Conservation (phyloP, 1,140 invertebrate species). For the Neuroterus valhalla region DNA sequence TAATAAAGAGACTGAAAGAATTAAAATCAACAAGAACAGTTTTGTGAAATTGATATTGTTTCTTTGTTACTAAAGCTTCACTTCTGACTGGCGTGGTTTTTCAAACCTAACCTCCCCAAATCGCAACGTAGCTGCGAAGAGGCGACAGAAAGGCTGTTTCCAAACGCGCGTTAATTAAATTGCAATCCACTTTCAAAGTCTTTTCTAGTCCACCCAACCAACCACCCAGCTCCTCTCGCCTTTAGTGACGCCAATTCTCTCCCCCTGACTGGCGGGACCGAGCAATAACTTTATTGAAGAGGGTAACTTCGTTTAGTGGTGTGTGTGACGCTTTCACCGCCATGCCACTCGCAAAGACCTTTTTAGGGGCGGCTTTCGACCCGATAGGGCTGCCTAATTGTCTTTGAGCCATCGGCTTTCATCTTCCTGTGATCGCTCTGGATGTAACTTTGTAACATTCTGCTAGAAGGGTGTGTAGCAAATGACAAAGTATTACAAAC, state of each 20-base stretch:
- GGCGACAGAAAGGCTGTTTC: not conserved
- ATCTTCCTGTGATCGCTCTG: not conserved
- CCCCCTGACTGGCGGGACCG: not conserved
- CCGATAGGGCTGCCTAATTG: constrained; percentile 23
- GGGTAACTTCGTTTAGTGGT: constrained; percentile 24
- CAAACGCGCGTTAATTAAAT: constrained; percentile 32
- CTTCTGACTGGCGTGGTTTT: no score
- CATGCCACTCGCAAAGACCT: constrained; percentile 10
- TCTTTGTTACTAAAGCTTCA: no score
- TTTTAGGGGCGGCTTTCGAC: constrained; percentile 19
- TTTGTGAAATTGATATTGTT: no score
- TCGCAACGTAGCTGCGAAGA: no score
- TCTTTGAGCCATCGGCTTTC: constrained; percentile 28
- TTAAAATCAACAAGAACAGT: no score
- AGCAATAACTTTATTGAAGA: constrained; percentile 35
- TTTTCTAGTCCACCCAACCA: not conserved
- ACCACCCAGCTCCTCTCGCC: not conserved
- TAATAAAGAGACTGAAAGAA: no score
- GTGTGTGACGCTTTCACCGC: constrained; percentile 9
- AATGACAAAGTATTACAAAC: no score
- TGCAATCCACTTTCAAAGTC: constrained; percentile 20
- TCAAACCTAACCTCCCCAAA: no score
- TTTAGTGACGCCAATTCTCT: constrained; percentile 22
- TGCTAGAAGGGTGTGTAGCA: no score
- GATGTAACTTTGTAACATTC: not conserved